Conservation (phyloP, 2,888 invertebrate species). For the Ferrisia virgata region DNA sequence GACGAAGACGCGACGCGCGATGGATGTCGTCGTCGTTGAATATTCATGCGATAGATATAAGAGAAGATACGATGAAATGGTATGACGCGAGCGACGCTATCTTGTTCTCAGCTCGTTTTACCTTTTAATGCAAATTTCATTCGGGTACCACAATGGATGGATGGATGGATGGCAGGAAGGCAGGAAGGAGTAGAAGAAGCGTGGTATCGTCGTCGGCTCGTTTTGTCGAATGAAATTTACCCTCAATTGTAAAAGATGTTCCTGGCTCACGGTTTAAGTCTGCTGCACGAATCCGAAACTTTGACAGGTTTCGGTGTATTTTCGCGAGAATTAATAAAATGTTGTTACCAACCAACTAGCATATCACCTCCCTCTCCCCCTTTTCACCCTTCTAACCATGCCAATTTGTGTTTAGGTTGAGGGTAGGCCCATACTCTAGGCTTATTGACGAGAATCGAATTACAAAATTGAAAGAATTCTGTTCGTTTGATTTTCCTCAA, state of each 20-base stretch:
- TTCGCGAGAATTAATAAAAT: slow-evolving; percentile 12
- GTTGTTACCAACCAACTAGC: background rate
- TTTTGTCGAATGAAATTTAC: slow-evolving; percentile 22
- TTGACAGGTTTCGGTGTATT: background rate
- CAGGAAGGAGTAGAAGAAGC: no score
- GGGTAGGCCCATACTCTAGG: no score
- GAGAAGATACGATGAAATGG: background rate
- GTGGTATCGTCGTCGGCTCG: background rate
- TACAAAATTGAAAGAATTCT: background rate
- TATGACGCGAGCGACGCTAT: background rate
- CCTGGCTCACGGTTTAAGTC: background rate
- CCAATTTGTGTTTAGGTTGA: no score
- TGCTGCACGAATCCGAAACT: background rate
- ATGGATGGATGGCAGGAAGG: no score
- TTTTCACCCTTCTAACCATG: no score
- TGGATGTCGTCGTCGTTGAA: background rate
- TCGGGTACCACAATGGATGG: no score
- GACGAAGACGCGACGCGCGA: background rate
- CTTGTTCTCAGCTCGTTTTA: background rate
- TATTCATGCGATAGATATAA: slow-evolving; percentile 24
- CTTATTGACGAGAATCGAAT: no score
- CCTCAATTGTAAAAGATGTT: slow-evolving; percentile 10
- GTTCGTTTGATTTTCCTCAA: background rate
- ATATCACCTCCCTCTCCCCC: background rate
- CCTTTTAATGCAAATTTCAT: slow-evolving; percentile 23